Conservation (phyloP, 2,888 invertebrate species). For the Melinopterus prodromus region DNA sequence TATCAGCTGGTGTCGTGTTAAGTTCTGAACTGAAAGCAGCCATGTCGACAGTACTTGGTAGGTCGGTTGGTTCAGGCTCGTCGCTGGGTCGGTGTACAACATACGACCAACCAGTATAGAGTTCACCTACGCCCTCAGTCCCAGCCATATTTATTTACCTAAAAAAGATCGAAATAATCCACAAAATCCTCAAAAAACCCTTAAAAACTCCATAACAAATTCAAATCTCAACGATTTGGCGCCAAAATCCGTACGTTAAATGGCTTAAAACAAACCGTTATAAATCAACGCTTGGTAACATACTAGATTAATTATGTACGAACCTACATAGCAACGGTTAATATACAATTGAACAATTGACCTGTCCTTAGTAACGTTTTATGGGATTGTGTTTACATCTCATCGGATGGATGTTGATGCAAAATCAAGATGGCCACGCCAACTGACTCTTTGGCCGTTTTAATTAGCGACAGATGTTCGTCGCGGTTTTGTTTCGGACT, state of each 20-base stretch:
- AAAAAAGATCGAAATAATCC: not conserved
- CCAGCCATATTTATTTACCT: slow-evolving; percentile 54
- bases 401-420: slow-evolving; percentile 6
- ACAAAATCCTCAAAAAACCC: not conserved
- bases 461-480: slow-evolving; percentile 10
- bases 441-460: not conserved
- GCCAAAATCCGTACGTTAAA: slow-evolving; percentile 9
- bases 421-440: slow-evolving; percentile 20
- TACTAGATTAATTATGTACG: too few species aligned
- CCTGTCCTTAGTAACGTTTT: not conserved
- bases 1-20: slow-evolving; percentile 51
- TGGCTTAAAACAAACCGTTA: not conserved
- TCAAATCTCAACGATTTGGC: slow-evolving; percentile 16
- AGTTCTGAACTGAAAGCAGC: slow-evolving; percentile 68
- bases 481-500: not conserved
- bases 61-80: slow-evolving; percentile 69
- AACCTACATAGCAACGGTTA: not conserved
- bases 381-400: slow-evolving; percentile 18
- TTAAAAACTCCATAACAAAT: slow-evolving; percentile 17
- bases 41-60: slow-evolving; percentile 73
- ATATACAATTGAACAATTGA: not conserved
- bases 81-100: slow-evolving; percentile 67
- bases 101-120: slow-evolving; percentile 64
- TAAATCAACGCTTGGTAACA: too few species aligned
- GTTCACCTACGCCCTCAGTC: slow-evolving; percentile 58